A percentile compares a stretch with the other conserved stretches of the same genome.
phyloP scores from a whole-genome alignment of 2,888 invertebrate genomes.

The Agonopterix alstromeriana region DNA sequence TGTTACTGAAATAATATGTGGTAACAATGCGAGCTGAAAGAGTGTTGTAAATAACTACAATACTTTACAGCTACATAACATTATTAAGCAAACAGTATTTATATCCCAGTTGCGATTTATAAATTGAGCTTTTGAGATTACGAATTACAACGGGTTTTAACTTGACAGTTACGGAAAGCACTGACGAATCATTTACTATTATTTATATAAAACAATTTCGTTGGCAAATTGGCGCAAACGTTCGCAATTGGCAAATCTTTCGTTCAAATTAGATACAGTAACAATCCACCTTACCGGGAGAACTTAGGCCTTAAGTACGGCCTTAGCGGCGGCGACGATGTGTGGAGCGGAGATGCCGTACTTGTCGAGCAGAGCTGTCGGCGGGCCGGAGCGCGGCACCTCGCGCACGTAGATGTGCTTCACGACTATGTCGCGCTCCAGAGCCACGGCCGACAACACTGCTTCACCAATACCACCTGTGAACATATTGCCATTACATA shows the following conservation, averaged over 20 bases:
- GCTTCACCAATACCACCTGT: slow-evolving; percentile 97
- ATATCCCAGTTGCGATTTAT: too few relatives aligned
- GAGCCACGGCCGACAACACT: slow-evolving; percentile 87
- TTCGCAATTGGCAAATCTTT: neutral
- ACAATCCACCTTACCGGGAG: neutral
- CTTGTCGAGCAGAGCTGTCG: slow-evolving; percentile 88
- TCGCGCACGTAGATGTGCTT: slow-evolving; percentile 87
- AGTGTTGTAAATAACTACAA: neutral
- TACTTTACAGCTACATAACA: neutral
- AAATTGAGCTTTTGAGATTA: too few relatives aligned
- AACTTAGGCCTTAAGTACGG: slow-evolving; percentile 69
- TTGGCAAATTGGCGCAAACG: neutral
- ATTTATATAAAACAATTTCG: too few relatives aligned
- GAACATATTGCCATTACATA: slow-evolving; percentile 5
- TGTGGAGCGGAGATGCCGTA: slow-evolving; percentile 92
- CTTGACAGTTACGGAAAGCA: too few relatives aligned
- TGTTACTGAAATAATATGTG: neutral
- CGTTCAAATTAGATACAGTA: neutral
- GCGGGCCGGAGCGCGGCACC: slow-evolving; percentile 96
- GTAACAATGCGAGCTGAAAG: neutral
- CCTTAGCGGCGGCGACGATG: slow-evolving; percentile 83
- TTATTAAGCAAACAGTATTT: neutral
- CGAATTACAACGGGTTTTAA: too few relatives aligned
- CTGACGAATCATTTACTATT: too few relatives aligned
- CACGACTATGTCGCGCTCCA: slow-evolving; percentile 82